Base-by-base conservation (phyloP, 64 coral and sea anemone genomes). In the Stylophora pistillata region DNA sequence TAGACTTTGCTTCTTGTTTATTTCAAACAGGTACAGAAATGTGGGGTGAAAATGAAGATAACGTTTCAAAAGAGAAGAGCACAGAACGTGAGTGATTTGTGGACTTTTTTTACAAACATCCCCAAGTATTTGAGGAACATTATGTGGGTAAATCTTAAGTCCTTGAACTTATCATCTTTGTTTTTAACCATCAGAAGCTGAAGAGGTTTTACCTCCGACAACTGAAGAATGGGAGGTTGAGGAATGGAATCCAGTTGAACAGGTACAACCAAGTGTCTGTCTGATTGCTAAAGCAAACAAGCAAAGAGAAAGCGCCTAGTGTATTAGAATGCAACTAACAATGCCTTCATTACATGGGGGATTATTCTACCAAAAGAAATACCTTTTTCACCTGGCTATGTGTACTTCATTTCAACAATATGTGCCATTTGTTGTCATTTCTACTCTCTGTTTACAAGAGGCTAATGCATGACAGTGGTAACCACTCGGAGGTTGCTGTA, bases 211-310 rank as follows among this genome's bases (percentile, higher is more conserved):
- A 37, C 56, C 73, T 81, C 79, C 83, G 68, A 87, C 86, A 23
- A 92, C 86, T 63, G 94, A 96, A 54, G 89, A 82, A 32, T 96
- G 94, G 94, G 94, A 74, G 55, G 72, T 57, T 27, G 90, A 96
- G 23, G 90, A 92, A 25, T 96, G 89, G 85, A 92, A 55, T 21
- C 41, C 89, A 58, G 58, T 78, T 2, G 78, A 86, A 81, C 82
- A 86, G 79, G 85, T 88, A 58, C 37, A 47, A 47, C 37, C 37
- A 47, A 47, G 7, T 47, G 37, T 47, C 37, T 47, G 37, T 47
- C 37, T 47, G 37, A 47, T 47, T 47, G 37, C 37, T 4, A 47
- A 47, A 47, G 37, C 37, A 47, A 47, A 47, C 7, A 7, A 47
- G 7, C 14, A 21, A 26, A 58, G 1, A 28, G 58, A 18, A 12